Conservation (phyloP, 2,888 invertebrate species). For the Orthosia cruda region DNA sequence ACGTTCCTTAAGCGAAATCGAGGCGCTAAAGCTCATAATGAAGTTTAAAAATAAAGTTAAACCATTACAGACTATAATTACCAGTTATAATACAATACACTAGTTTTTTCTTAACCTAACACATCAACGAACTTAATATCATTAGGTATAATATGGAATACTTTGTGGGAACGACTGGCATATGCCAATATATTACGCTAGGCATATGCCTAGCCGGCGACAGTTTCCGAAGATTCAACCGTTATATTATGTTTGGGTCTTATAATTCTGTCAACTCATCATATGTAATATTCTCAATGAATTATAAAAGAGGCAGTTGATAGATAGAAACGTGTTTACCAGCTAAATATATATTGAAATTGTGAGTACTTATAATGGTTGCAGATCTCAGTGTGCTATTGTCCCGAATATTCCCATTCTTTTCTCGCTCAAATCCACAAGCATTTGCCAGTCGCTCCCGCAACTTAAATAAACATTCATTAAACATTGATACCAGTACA, state of each 20-base stretch:
- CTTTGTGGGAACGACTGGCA: constrained; percentile 57
- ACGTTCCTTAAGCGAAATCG: constrained; percentile 71
- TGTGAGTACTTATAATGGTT: too few species aligned
- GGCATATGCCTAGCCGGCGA: background rate
- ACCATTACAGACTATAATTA: constrained; percentile 61
- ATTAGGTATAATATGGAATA: constrained; percentile 77
- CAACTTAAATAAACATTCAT: constrained; percentile 74
- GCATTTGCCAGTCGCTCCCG: constrained; percentile 56
- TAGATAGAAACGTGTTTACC: background rate
- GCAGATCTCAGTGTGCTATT: background rate
- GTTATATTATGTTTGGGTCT: background rate
- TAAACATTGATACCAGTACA: constrained; percentile 75
- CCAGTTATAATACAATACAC: constrained; percentile 69
- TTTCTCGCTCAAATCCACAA: background rate
- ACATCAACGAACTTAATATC: constrained; percentile 78
- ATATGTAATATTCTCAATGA: background rate
- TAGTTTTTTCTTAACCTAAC: constrained; percentile 77
- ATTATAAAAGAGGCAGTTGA: background rate
- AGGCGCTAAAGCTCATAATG: constrained; percentile 69
- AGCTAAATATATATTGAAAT: background rate
- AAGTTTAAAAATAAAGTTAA: constrained; percentile 60
- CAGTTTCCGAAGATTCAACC: background rate
- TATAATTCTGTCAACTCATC: background rate
- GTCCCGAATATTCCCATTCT: background rate
- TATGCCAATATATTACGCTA: constrained; percentile 15